phyloP scores from a whole-genome alignment of 2,888 invertebrate species.

The Tiliacea aurago region DNA sequence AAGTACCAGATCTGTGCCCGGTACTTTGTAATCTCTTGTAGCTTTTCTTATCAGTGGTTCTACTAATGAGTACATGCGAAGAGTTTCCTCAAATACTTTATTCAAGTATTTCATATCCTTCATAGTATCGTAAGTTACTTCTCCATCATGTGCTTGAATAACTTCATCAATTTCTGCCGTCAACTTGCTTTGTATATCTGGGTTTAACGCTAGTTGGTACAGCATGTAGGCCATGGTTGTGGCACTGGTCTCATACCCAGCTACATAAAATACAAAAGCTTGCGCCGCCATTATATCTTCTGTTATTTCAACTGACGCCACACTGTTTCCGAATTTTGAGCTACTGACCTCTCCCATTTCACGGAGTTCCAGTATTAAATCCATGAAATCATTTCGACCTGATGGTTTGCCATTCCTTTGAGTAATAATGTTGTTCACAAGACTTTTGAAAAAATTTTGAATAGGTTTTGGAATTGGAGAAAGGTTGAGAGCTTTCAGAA shows the following conservation, averaged over 20 bases:
- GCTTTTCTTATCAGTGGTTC: conserved; percentile 79
- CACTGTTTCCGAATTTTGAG: conserved; percentile 59
- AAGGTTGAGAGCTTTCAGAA: conserved; percentile 69
- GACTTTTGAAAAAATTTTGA: conserved; percentile 65
- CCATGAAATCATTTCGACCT: conserved; percentile 76
- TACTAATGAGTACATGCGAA: conserved; percentile 84
- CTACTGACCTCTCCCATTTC: conserved; percentile 67
- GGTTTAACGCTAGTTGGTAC: conserved; percentile 66
- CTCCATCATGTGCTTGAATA: conserved; percentile 70
- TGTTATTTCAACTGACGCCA: conserved; percentile 68
- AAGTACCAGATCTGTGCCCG: conserved; percentile 76
- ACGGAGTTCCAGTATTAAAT: conserved; percentile 74
- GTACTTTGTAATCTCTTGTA: conserved; percentile 74
- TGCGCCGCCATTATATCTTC: conserved; percentile 80
- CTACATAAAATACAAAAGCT: conserved; percentile 83
- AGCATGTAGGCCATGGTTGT: conserved; percentile 77
- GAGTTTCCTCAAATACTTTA: conserved; percentile 79
- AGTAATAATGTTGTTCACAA: conserved; percentile 66
- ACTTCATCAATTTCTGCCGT: conserved; percentile 74
- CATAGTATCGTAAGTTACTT: conserved; percentile 80
- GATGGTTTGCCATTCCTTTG: conserved; percentile 72
- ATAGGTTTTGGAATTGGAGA: conserved; percentile 68
- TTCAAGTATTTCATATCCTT: conserved; percentile 81
- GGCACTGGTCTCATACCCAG: conserved; percentile 85
- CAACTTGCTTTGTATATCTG: conserved; percentile 79